phyloP scores from a whole-genome alignment of 2,888 invertebrate species.

The Fragum fragum region DNA sequence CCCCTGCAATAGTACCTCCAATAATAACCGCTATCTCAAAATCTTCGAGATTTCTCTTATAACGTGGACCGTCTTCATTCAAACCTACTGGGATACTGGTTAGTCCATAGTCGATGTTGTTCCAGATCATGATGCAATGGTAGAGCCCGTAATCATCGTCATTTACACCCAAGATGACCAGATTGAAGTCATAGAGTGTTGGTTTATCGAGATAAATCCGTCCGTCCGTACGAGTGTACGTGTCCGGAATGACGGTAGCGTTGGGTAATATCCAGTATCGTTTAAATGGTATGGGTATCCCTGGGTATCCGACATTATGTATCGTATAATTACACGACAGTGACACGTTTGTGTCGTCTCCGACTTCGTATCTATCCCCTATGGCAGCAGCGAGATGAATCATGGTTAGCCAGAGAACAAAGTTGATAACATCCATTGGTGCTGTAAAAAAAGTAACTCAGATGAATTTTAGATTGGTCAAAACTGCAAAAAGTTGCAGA shows the following conservation, averaged over 20 bases:
- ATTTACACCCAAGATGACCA: conserved; percentile 52
- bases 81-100: conserved; percentile 52
- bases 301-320: conserved; percentile 49
- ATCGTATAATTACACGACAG: conserved; percentile 57
- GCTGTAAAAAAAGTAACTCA: too few species aligned
- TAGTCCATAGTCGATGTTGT: conserved; percentile 54
- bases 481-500: too few species aligned
- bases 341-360: conserved; percentile 54
- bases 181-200: conserved; percentile 44
- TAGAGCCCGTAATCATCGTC: conserved; percentile 73
- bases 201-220: conserved; percentile 42
- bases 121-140: conserved; percentile 68
- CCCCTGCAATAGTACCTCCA: conserved; percentile 45
- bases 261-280: conserved; percentile 63
- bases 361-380: conserved; percentile 54
- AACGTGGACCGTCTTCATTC: conserved; percentile 61
- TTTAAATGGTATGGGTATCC: conserved; percentile 48
- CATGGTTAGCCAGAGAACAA: not conserved
- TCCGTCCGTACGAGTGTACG: not conserved
- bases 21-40: conserved; percentile 51
- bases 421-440: not conserved
- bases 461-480: too few species aligned
- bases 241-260: conserved; percentile 45
- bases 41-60: conserved; percentile 44
- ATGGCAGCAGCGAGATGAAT: not conserved